Percentiles rank a stretch among this genome's conserved stretches.
Evolutionary conservation across 2,888 invertebrate species (phyloP).

Genomic region (Polydesmus complanatus): DNA sequence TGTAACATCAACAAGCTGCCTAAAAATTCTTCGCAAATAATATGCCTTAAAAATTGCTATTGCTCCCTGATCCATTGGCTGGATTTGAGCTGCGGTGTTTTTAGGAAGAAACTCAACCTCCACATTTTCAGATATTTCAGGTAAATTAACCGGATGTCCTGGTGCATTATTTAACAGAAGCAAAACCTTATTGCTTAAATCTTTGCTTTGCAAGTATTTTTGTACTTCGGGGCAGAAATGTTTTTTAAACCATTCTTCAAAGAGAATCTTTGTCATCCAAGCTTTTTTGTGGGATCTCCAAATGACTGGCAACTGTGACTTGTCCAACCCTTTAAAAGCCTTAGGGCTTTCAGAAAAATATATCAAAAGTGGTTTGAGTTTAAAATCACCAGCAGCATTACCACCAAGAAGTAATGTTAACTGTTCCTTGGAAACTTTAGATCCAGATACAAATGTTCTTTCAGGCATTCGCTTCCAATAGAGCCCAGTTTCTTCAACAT

Average conservation of each 20-base stretch:
- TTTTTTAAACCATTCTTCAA: constrained; percentile 5
- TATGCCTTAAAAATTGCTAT: constrained; percentile 6
- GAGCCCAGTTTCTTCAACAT: constrained; percentile 7
- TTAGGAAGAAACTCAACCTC: background rate
- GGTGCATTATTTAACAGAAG: constrained; percentile 7
- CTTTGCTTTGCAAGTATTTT: background rate
- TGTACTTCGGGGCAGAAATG: constrained; percentile 8
- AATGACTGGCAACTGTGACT: background rate
- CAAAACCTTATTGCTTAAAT: background rate
- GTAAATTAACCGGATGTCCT: background rate
- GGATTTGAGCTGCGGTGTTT: constrained; percentile 4
- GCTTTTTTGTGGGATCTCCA: constrained; percentile 1
- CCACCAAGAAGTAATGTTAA: constrained; percentile 7
- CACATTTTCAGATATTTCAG: background rate
- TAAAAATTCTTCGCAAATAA: constrained; percentile 8
- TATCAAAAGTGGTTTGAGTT: background rate
- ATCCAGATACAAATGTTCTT: background rate
- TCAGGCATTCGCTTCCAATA: background rate
- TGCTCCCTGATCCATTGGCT: constrained; percentile 13
- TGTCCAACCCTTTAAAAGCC: constrained; percentile 1
- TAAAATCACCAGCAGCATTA: constrained; percentile 2
- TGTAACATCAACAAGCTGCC: no score
- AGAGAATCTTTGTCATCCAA: constrained; percentile 5
- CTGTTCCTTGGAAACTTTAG: constrained; percentile 4
- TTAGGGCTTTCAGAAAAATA: background rate